A percentile compares a stretch with the other conserved stretches of the same genome.
Evolutionary conservation across 2,888 invertebrate species (phyloP).

Genomic region (Limenitis camilla): DNA sequence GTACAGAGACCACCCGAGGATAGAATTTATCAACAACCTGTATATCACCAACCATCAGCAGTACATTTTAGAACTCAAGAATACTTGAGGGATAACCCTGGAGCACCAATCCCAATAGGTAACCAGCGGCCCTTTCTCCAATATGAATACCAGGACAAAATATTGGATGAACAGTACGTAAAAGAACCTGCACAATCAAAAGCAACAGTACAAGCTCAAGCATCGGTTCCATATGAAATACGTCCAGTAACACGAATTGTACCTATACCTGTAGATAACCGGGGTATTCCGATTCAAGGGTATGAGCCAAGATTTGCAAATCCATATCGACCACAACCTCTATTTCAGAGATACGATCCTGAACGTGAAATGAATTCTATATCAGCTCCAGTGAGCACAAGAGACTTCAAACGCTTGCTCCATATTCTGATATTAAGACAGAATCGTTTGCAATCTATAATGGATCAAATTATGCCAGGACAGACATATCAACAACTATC

Average conservation of each 20-base stretch:
- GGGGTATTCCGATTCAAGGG: conserved; percentile 59
- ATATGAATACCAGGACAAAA: conserved; percentile 64
- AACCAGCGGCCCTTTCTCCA: conserved; percentile 69
- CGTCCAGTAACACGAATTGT: conserved; percentile 60
- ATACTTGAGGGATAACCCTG: conserved; percentile 67
- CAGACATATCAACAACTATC: conserved; percentile 45
- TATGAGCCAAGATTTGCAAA: conserved; percentile 58
- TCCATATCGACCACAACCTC: conserved; percentile 44
- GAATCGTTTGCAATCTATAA: conserved; percentile 72
- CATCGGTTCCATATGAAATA: conserved; percentile 51
- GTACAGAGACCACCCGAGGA: conserved; percentile 53
- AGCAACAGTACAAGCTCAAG: conserved; percentile 44
- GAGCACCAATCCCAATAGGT: conserved; percentile 64
- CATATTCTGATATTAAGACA: conserved; percentile 79
- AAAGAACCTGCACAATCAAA: conserved; percentile 49
- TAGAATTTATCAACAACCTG: conserved; percentile 54
- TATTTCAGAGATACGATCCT: conserved; percentile 58
- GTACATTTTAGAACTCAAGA: conserved; percentile 65
- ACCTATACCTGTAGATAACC: conserved; percentile 62
- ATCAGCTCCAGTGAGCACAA: conserved; percentile 80
- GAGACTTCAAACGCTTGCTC: conserved; percentile 79
- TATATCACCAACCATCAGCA: conserved; percentile 52
- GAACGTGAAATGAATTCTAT: conserved; percentile 75
- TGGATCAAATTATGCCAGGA: conserved; percentile 61
- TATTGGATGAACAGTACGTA: conserved; percentile 61